Percentiles rank a stretch among this genome's conserved stretches.
phyloP scores from a whole-genome alignment of 2,113 vertebrate species.

The Periophthalmus modestus region DNA sequence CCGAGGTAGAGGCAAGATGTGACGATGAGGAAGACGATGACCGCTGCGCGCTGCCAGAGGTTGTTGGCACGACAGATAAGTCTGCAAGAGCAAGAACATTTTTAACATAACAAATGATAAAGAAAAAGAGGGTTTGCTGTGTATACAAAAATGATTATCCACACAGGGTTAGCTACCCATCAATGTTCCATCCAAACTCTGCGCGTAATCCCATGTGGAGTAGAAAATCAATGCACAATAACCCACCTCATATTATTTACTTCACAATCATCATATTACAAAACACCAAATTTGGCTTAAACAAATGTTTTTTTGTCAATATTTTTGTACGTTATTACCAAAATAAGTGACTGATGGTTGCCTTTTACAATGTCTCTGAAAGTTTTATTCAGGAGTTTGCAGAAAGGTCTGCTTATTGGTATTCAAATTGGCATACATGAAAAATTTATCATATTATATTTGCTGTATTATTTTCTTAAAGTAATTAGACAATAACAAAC shows the following conservation, averaged over 20 bases:
- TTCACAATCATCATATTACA: too few relatives aligned
- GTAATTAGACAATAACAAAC: conserved; percentile 66
- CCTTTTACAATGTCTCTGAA: too few relatives aligned
- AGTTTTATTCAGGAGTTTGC: too few relatives aligned
- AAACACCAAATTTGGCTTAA: neutral
- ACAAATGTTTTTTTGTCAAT: neutral
- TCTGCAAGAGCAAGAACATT: conserved; percentile 69
- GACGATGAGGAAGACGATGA: conserved; percentile 80
- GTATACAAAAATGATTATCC: conserved; percentile 16
- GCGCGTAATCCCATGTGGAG: too few relatives aligned
- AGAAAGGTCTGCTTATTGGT: conserved; percentile 44
- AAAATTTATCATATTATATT: conserved; percentile 64
- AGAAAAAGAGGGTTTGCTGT: neutral
- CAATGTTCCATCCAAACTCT: too few relatives aligned
- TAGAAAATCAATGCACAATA: too few relatives aligned
- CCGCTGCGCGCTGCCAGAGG: conserved; percentile 83
- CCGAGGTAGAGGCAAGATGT: conserved; percentile 89
- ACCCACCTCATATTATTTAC: too few relatives aligned
- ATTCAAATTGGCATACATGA: conserved; percentile 53
- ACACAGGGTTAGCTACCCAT: conserved; percentile 16
- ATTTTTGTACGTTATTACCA: too few relatives aligned
- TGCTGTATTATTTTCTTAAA: conserved; percentile 70
- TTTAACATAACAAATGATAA: neutral
- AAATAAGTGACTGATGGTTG: too few relatives aligned
- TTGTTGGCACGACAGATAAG: conserved; percentile 91